phyloP scores from a whole-genome alignment of 2,888 invertebrate genomes.

The Drosophila pegasa region DNA sequence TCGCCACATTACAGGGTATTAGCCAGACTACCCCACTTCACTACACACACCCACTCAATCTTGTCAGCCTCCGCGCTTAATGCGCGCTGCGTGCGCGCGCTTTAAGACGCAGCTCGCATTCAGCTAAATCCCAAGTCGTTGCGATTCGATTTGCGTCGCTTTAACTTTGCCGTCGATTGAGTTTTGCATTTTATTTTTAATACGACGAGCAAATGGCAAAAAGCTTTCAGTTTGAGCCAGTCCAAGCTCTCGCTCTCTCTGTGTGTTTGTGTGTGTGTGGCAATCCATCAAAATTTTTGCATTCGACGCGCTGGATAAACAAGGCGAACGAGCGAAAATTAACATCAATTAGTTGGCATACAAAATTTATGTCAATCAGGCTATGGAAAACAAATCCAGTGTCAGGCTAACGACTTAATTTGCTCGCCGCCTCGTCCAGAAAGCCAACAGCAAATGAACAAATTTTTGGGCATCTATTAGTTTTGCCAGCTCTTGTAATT shows the following conservation, averaged over 20 bases:
- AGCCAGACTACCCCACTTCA: neutral
- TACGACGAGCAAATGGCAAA: conserved; percentile 8
- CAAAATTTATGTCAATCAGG: conserved; percentile 72
- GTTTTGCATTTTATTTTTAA: conserved; percentile 58
- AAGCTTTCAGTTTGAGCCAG: conserved; percentile 21
- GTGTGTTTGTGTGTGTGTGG: neutral
- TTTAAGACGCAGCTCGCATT: conserved; percentile 33
- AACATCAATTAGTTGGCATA: conserved; percentile 74
- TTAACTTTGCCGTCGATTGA: conserved; percentile 68
- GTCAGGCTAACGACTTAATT: conserved; percentile 54
- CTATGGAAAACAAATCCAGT: conserved; percentile 48
- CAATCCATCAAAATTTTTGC: conserved; percentile 61
- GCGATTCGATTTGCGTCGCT: conserved; percentile 75
- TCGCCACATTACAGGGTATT: conserved; percentile 6
- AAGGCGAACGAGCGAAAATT: conserved; percentile 50
- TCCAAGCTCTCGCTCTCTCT: neutral
- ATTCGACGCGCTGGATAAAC: conserved; percentile 28
- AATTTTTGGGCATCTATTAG: conserved; percentile 57
- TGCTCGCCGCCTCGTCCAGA: conserved; percentile 30
- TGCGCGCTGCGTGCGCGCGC: conserved; percentile 37
- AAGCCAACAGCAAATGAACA: conserved; percentile 59
- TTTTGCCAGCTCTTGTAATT: conserved; percentile 60
- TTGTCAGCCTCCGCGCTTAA: conserved; percentile 1
- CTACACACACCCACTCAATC: neutral
- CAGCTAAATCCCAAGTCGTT: conserved; percentile 58